phyloP scores from a whole-genome alignment of 2,888 invertebrate genomes.

The Chymomyza caudatula region DNA sequence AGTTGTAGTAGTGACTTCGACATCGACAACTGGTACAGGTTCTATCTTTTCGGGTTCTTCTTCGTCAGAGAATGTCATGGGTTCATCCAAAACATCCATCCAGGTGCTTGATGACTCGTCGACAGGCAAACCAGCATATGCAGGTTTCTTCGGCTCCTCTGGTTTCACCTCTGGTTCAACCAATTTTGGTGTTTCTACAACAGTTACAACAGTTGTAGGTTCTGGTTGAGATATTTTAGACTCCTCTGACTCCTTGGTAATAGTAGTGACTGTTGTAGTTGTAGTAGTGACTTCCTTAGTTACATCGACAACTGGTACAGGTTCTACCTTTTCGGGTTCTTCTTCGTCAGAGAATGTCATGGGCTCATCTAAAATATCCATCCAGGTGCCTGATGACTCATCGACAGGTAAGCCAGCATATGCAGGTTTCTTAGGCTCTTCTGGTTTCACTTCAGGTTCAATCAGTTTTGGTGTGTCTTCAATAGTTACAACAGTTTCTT shows the following conservation, averaged over 20 bases:
- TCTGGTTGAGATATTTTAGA: not conserved
- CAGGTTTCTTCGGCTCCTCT: conserved; percentile 39
- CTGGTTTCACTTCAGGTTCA: conserved; percentile 13
- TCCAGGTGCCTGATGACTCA: conserved; percentile 63
- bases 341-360: conserved; percentile 68
- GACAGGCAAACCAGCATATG: conserved; percentile 65
- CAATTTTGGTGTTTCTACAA: conserved; percentile 18
- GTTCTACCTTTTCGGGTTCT: conserved; percentile 53
- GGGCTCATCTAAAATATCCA: conserved; percentile 71
- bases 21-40: not conserved
- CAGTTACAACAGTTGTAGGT: not conserved
- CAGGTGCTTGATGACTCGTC: conserved; percentile 67
- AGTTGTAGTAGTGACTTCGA: conserved; percentile 3
- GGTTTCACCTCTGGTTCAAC: conserved; percentile 7
- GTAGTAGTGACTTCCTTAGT: not conserved
- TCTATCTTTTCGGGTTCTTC: conserved; percentile 33
- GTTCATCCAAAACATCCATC: conserved; percentile 72
- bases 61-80: conserved; percentile 71
- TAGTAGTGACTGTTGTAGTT: conserved; percentile 20
- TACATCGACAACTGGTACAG: not conserved
- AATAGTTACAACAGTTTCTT: not conserved
- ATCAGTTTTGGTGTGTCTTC: not conserved
- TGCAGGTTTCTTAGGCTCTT: conserved; percentile 29
- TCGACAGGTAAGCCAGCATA: conserved; percentile 62
- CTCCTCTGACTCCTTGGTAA: conserved; percentile 24